Percentiles rank a stretch among this genome's conserved stretches.
Evolutionary conservation across 2,113 vertebrate species (phyloP).

Genomic region (Corythaeola cristata): DNA sequence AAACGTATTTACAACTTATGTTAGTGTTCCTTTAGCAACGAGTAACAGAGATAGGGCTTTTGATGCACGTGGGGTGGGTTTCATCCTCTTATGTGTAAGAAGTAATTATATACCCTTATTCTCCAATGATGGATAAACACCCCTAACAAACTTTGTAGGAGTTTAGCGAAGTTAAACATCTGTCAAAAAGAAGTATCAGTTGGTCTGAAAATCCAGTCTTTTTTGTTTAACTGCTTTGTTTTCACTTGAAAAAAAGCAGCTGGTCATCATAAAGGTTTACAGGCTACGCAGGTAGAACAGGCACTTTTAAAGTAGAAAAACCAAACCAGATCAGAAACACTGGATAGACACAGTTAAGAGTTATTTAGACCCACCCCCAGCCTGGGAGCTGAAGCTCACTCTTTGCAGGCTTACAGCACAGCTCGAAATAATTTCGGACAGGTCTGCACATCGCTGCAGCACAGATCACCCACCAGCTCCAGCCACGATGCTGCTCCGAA

Average conservation of each 20-base stretch:
- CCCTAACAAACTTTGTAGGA: not conserved
- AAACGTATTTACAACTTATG: not conserved
- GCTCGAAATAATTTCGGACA: not conserved
- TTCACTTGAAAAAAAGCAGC: not conserved
- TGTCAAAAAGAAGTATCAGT: not conserved
- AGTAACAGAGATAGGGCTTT: not conserved
- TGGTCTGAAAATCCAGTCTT: not conserved
- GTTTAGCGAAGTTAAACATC: not conserved
- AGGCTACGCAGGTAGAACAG: not conserved
- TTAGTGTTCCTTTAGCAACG: not conserved
- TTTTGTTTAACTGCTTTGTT: not conserved
- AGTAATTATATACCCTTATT: not conserved
- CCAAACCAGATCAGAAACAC: not conserved
- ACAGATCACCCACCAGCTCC: accelerated
- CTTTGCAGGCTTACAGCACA: not conserved
- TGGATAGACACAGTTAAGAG: not conserved
- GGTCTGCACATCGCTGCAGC: not conserved
- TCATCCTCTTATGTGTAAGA: not conserved
- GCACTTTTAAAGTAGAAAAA: not conserved
- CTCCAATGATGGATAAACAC: not conserved
- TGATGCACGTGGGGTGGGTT: not conserved
- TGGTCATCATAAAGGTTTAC: not conserved
- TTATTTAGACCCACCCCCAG: not conserved
- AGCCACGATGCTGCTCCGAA: accelerated
- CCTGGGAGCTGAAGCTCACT: not conserved